phyloP scores from a whole-genome alignment of 2,797 vertebrate species.

The Neomorphus geoffroyi region DNA sequence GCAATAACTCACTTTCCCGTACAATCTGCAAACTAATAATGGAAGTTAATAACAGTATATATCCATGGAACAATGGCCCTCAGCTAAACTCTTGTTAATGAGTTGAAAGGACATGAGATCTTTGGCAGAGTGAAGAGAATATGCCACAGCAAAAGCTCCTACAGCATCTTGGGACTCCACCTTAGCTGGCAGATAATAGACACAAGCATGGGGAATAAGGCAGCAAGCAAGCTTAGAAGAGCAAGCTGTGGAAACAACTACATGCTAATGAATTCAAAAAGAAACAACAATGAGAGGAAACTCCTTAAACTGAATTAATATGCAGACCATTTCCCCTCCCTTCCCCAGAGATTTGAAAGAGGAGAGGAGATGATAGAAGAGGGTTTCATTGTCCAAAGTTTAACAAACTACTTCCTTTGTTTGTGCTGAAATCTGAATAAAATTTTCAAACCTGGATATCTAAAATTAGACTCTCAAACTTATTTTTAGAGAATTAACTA shows the following conservation, averaged over 20 bases:
- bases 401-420: neutral
- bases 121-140: neutral
- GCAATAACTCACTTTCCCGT: neutral
- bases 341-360: neutral
- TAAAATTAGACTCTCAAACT: neutral
- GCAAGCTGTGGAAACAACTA: neutral
- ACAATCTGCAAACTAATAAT: neutral
- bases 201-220: neutral
- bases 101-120: neutral
- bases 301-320: neutral
- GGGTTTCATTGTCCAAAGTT: neutral
- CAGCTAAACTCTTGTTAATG: neutral
- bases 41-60: neutral
- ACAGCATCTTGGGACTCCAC: neutral
- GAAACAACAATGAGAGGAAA: neutral
- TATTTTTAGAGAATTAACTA: neutral
- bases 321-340: neutral
- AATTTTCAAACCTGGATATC: neutral
- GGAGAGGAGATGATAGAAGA: no score
- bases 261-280: neutral
- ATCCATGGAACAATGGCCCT: neutral
- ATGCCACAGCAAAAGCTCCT: neutral
- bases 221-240: neutral
- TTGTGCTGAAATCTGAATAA: neutral
- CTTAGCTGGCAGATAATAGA: neutral